A percentile compares a stretch with the other conserved stretches of the same genome.
phyloP scores from a whole-genome alignment of 2,888 invertebrate genomes.

The Argyresthia goedartella region DNA sequence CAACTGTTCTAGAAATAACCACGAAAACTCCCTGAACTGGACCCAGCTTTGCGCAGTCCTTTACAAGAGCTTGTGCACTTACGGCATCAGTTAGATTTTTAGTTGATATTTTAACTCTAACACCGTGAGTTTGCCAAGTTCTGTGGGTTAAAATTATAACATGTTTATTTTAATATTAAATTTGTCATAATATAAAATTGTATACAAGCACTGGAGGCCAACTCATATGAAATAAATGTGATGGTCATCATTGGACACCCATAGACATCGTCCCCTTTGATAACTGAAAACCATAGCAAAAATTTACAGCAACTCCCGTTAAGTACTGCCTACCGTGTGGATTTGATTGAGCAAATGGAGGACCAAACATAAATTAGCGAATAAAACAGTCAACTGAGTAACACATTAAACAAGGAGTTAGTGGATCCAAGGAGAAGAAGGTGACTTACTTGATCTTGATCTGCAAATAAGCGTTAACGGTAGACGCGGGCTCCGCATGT shows the following conservation, averaged over 20 bases:
- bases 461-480: background rate
- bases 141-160: background rate
- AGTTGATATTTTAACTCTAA: background rate
- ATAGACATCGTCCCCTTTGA: no score
- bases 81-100: background rate
- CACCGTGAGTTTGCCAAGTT: background rate
- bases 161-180: background rate
- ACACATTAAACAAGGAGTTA: no score
- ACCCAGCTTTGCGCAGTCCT: background rate
- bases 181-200: no score
- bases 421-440: no score
- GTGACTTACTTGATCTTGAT: constrained; percentile 3
- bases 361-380: no score
- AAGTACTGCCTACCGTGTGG: background rate
- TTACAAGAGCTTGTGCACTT: background rate
- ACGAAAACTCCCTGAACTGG: background rate
- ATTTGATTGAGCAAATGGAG: no score
- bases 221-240: no score
- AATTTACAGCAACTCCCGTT: background rate
- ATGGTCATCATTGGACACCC: no score
- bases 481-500: background rate
- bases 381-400: no score
- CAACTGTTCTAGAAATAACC: background rate
- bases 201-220: no score
- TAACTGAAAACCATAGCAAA: no score